Evolutionary conservation across 2,888 invertebrate species (phyloP), one percentile per base, ranked within the genome.

Genomic region (Argyresthia albistria): DNA sequence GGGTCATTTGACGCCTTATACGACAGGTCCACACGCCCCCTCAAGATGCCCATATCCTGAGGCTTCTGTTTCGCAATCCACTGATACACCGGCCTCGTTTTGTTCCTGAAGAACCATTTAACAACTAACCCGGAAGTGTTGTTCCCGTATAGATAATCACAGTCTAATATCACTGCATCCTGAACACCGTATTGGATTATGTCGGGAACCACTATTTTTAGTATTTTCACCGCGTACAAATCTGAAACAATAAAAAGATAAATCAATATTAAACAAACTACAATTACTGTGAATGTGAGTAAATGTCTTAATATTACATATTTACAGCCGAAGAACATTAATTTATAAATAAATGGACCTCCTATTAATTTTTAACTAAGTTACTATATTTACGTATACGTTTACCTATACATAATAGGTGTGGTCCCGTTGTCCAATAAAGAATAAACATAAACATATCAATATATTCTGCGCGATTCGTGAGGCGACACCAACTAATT

Each of bases 31-130:
- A 93, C 82, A 39, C 90, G 70, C 25, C 80, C 80, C 53, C 87
- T 73, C 54, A 88, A 61, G 50, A 87, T 82, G 6, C 92, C 92
- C 63, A 93, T 83, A 53, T 90, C 92, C 65, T 91, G 91, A 0
- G 93, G 93, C 57, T 88, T 88, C 59, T 90, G 88, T 1, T 90
- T 89, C 15, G 90, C 91, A 56, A 94, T 94, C 94, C 94, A 95
- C 73, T 94, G 94, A 73, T 94, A 95, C 50, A 94, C 92, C 8
- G 91, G 90, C 54, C 90, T 82, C 1, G 89, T 87, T 68, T 89
- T 90, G 66, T 91, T 90, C 70, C 91, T 91, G 67, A 92, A 90
- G 75, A 90, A 93, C 94, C 95, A 94, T 77, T 94, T 93, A 36
- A 94, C 91, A 54, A 93, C 92, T 39, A 95, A 79, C 8, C 92